Evolutionary conservation across 2,113 vertebrate species (phyloP), one percentile per base, ranked within the genome.

Genomic region (Lanius collurio): DNA sequence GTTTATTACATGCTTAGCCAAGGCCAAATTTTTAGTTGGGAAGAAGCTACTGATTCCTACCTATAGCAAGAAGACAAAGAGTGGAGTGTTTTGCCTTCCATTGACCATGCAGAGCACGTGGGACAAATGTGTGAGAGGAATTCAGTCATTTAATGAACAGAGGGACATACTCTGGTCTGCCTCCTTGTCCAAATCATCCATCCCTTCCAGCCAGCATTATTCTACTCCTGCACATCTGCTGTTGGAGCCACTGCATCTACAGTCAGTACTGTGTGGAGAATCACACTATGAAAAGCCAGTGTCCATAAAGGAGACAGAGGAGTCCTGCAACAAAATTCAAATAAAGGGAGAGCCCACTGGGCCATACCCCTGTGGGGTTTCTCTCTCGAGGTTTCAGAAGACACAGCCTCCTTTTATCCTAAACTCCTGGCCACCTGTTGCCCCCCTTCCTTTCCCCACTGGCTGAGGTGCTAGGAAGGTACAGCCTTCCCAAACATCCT

Each of bases 341-440:
- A 33, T 44, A 37, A 37, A 23, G 18, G 14, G 17, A 67, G 21
- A 52, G 53, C 44, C 14, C 30, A 15, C 18, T 33, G 27, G 27
- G 17, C 9, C 46, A 33, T 27, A 15, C 2, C 5, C 21, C 14
- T 0, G 0, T 68, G 46, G 6, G 3, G 17, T 37, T 86, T 52
- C 27, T 52, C 44, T 37, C 63, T 37, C 14, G 18, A 10, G 7
- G 17, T 52, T 59, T 68, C 31, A 16, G 70, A n/a, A 42, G 35
- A 30, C 4, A 1, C 10, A 35, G 52, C 31, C 16, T 50, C 52
- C 11, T 37, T 68, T 22, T 18, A 60, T 37, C 63, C 27, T 23
- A 50, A 60, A 68, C 14, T 60, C 33, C 0, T 0, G 1, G 33
- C 49, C 0, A 0, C 22, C 22, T 12, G 31, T 23, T 52, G 17